Conservation (phyloP, 2,797 vertebrate species). For the Poecilia wingei region DNA sequence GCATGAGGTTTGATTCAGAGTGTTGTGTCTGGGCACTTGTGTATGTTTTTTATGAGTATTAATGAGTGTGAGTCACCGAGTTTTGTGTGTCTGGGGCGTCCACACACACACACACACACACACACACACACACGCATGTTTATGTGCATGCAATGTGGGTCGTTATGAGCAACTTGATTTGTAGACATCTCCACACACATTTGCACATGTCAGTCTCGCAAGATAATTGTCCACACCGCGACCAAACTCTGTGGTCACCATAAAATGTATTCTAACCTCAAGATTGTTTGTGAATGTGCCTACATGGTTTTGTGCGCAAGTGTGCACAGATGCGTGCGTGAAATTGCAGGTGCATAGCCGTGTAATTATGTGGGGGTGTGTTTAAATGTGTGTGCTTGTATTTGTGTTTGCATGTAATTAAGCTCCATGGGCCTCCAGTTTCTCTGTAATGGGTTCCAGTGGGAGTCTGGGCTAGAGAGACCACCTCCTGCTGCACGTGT, state of each 20-base stretch:
- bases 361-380: constrained; percentile 59
- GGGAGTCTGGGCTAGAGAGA: constrained; percentile 69
- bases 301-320: constrained; percentile 57
- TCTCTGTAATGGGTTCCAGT: constrained; percentile 80
- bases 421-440: constrained; percentile 57
- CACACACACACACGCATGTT: constrained; percentile 47
- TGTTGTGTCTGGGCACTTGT: constrained; percentile 40
- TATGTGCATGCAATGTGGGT: constrained; percentile 61
- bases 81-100: constrained; percentile 36
- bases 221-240: constrained; percentile 72
- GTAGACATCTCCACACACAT: constrained; percentile 65
- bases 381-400: constrained; percentile 33
- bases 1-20: constrained; percentile 65
- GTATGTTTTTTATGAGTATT: constrained; percentile 50
- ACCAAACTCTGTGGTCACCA: constrained; percentile 66
- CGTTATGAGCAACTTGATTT: constrained; percentile 80
- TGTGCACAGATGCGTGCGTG: constrained; percentile 23
- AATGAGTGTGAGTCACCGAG: constrained; percentile 43
- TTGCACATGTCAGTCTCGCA: constrained; percentile 78
- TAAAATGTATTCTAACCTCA: constrained; percentile 70
- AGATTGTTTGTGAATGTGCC: constrained; percentile 63
- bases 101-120: constrained; percentile 24
- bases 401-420: constrained; percentile 65
- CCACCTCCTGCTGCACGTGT: constrained; percentile 57
- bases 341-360: constrained; percentile 48